phyloP scores from a whole-genome alignment of 2,888 invertebrate genomes.

The Quadroppia sp. region DNA sequence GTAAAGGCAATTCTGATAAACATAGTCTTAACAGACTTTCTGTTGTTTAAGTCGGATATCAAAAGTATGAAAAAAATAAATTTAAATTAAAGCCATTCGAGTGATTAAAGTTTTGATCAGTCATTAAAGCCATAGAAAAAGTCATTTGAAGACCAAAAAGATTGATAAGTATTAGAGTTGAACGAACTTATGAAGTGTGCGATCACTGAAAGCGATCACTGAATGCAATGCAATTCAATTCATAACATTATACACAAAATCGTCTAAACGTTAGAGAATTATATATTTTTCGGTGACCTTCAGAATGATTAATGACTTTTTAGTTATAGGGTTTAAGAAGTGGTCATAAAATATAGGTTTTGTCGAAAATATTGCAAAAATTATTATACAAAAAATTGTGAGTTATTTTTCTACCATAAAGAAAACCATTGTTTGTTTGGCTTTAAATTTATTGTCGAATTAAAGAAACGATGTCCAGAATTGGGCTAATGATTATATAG shows the following conservation, averaged over 20 bases:
- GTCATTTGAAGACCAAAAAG: neutral
- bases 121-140: neutral
- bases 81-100: neutral
- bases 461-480: too few species aligned
- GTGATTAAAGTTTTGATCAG: constrained; percentile 22
- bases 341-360: constrained; percentile 36
- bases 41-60: too few species aligned
- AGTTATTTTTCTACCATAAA: too few species aligned
- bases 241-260: constrained; percentile 15
- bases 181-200: constrained; percentile 12
- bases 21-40: too few species aligned
- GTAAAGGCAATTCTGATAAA: too few species aligned
- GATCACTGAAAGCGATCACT: neutral
- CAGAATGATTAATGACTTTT: constrained; percentile 27
- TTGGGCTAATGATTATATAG: too few species aligned
- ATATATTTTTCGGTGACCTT: constrained; percentile 2
- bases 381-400: neutral
- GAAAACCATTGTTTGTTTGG: too few species aligned
- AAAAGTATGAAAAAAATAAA: neutral
- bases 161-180: neutral
- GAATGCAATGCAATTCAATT: neutral
- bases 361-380: neutral
- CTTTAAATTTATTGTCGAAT: too few species aligned
- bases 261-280: constrained; percentile 15
- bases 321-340: constrained; percentile 18